Evolutionary conservation across 1,140 invertebrate species (phyloP), one percentile per base, ranked within the genome.

Genomic region (Lethrus apterus): DNA sequence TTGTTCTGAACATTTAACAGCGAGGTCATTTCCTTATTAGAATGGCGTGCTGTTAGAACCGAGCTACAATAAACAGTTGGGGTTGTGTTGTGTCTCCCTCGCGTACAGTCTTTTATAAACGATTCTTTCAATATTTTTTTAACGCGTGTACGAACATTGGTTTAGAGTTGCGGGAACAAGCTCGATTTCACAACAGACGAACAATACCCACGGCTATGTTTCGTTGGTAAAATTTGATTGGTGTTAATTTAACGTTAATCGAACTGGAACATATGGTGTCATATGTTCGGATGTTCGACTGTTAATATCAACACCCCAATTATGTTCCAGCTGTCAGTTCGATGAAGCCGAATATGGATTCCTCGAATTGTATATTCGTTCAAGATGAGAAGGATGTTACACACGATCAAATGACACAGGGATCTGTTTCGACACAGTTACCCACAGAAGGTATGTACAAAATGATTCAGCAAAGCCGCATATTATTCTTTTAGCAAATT

Each of bases 371-470:
- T 70, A 88, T 90, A 64, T 71, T 89, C 65, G 86, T 89, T 56
- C 85, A 89, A 77, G 88, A 91, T 71, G 83, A 88, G 45, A 89
- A 89, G 71, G 84, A 85, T 57, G 83, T 88, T 51, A 87, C 86
- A 50, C 81, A 88, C 60, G 84, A 86, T 68, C 80, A 83, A 65
- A 81, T 81, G 63, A 73, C 79, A 51, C 77, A 80, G 65, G 79
- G 83, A 67, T 74, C 79, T 46, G 73, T 83, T 66, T 82, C 81
- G 32, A 83, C 81, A 44, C 80, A 80, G 65, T 74, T 79, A 54
- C 81, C 82, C 17, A 84, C 82, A 17, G 81, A 84, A 76, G 82
- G 81, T 83, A 74, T 69, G 56, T 44, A 13, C 8, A 21, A 13
- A 19, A 24, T 34, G 26, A 15, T 38, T 36, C 17, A 24, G 18